phyloP scores from a whole-genome alignment of 2,888 invertebrate genomes.

The Archaeoteleia sp. region DNA sequence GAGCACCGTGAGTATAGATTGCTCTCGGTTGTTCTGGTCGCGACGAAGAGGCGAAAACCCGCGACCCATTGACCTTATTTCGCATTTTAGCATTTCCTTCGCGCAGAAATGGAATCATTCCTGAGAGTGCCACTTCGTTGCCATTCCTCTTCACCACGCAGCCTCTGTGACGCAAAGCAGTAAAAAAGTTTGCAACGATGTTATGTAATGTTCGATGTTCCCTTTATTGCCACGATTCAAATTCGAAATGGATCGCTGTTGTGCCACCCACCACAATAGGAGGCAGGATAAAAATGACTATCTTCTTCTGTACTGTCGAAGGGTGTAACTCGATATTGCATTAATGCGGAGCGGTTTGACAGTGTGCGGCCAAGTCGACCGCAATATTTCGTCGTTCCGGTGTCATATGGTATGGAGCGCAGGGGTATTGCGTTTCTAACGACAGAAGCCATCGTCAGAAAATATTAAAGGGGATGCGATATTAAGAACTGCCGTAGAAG shows the following conservation, averaged over 20 bases:
- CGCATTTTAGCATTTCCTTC: background rate
- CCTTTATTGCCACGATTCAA: no score
- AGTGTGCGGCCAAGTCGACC: slow-evolving; percentile 62
- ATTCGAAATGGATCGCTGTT: background rate
- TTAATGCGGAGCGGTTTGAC: slow-evolving; percentile 64
- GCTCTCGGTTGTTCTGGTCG: slow-evolving; percentile 8
- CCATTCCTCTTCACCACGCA: no score
- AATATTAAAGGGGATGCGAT: slow-evolving; percentile 58
- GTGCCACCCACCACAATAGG: background rate
- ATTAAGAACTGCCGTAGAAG: slow-evolving; percentile 11
- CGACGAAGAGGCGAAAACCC: background rate
- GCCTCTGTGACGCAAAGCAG: no score
- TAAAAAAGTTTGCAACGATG: no score
- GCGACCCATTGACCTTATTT: slow-evolving; percentile 8
- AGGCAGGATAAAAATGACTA: slow-evolving; percentile 14
- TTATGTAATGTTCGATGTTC: no score
- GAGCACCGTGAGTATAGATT: slow-evolving; percentile 44
- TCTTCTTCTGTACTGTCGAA: slow-evolving; percentile 24
- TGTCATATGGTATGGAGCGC: slow-evolving; percentile 64
- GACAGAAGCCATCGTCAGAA: slow-evolving; percentile 27
- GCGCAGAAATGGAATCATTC: no score
- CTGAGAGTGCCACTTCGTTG: no score
- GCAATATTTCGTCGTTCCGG: slow-evolving; percentile 68
- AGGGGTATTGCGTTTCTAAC: slow-evolving; percentile 67
- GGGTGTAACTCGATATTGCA: slow-evolving; percentile 63